Base-by-base conservation (phyloP, 2,888 invertebrate species). In the Clanis bilineata region DNA sequence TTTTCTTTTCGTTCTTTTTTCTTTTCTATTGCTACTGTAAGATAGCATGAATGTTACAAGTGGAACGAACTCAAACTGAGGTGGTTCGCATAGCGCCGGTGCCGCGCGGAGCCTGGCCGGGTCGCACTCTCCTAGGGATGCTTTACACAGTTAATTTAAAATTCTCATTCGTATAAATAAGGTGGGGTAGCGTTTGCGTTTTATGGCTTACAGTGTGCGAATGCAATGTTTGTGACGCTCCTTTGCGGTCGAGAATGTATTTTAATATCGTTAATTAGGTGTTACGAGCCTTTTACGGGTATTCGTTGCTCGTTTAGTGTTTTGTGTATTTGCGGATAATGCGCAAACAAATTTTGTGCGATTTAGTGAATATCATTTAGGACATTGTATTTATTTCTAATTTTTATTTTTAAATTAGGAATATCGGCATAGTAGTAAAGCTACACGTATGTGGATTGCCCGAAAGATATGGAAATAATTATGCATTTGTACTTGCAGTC, bases 251-350 rank as follows among this genome's bases (percentile, higher is more conserved):
- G 77, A 68, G 77, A 79, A 85, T 84, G 88, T 88, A 88, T 90
- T 92, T 91, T 90, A 90, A 91, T 90, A 90, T 89, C 90, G 90
- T 90, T 91, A 92, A 92, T 92, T 92, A 90, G 90, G 90, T 90
- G 90, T 84, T 84, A 82, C 84, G 77, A 77, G 81, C 82, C 76
- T 80, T 82, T 82, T 79, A 36, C 73, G 68, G 72, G 62, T 74
- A 67, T 72, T 73, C 64, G 69, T 72, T 71, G 73, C 77, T 74
- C 79, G 74, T 76, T 75, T 64, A 67, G 62, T 67, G 71, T 73
- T 76, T 70, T 18, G 18, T 62, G 61, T 58, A 69, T 77, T 73
- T 72, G 73, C 69, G 18, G 51, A 72, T 77, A 77, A 79, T 75
- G 74, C 70, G 71, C 62, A 67, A 66, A 69, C 71, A 65, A 72